Conservation (phyloP, 2,113 vertebrate genomes). For the Lepisosteus oculatus region DNA sequence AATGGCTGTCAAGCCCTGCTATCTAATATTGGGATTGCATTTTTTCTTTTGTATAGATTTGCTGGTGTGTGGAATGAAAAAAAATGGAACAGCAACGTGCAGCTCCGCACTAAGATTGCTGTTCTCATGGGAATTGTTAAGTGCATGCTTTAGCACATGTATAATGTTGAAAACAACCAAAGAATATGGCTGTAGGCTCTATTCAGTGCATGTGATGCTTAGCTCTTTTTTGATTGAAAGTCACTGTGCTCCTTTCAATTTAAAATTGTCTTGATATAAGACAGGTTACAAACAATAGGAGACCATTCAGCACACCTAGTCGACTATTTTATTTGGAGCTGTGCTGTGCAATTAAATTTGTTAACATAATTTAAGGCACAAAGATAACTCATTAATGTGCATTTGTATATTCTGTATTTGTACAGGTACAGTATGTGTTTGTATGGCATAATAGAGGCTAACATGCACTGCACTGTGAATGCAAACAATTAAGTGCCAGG, state of each 20-base stretch:
- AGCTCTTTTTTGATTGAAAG: no score
- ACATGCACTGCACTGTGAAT: conserved; percentile 34
- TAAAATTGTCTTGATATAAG: no score
- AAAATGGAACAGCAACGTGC: background rate
- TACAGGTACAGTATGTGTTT: conserved; percentile 46
- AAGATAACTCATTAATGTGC: conserved; percentile 34
- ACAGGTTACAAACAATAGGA: no score
- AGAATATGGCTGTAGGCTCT: background rate
- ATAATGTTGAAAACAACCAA: background rate
- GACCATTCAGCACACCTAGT: no score
- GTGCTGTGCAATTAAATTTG: conserved; percentile 56
- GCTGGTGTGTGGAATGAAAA: conserved; percentile 1
- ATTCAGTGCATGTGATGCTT: background rate
- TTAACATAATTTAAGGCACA: conserved; percentile 38
- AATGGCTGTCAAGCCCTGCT: conserved; percentile 47
- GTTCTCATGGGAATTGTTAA: background rate
- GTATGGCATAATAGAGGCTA: conserved; percentile 41
- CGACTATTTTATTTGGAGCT: conserved; percentile 37
- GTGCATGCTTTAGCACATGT: background rate
- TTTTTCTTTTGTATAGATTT: background rate
- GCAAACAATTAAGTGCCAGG: conserved; percentile 19
- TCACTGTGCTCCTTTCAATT: no score
- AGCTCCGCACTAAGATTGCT: background rate
- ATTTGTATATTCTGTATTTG: no score
- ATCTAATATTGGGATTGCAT: conserved; percentile 52